Base-by-base conservation (phyloP, 2,113 vertebrate species). In the Paralichthys olivaceus region DNA sequence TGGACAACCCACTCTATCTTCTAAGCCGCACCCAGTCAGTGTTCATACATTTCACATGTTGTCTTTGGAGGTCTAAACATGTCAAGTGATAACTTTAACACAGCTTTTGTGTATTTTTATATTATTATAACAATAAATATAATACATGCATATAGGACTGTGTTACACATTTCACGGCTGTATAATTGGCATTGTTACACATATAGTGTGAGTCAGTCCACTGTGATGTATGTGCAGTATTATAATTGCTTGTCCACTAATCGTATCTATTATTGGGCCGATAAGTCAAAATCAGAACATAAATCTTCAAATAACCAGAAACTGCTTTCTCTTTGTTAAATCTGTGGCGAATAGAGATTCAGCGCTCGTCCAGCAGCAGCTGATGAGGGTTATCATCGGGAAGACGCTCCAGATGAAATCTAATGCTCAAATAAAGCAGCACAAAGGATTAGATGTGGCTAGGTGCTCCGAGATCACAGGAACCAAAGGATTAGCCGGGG, bases 401-500 rank as follows among this genome's bases (percentile, higher is more conserved):
- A 80, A 85, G 75, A 81, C 23, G 25, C 54, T 64, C 5, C 60
- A 58, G 80, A 89, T 83, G 68, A 89, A 77, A 91, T 79, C 61
- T 80, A 80, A 91, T 32, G 53, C 75, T 63, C 75, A 81, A 87
- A 89, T 84, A 78, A 89, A 89, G 83, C 87, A 72, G 74, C 78
- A 82, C 64, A 83, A 79, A 84, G 85, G 91, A 92, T 93, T 92
- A 93, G 80, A 90, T 79, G 75, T 61, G 81, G 82, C 65, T 72
- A 91, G 82, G 85, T 85, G 77, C 77, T 89, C 75, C 68, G 69
- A 80, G 85, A 91, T 80, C 58, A 70, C 83, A 87, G 84, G 84
- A 90, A 93, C 90, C 87, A 90, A 91, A 78, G 92, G 91, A 94
- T 94, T 93, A 93, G 72, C 70, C 13, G 4, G 68, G 70, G 69